Evolutionary conservation across 2,113 vertebrate genomes (phyloP).

Genomic region (Sciurus niger): DNA sequence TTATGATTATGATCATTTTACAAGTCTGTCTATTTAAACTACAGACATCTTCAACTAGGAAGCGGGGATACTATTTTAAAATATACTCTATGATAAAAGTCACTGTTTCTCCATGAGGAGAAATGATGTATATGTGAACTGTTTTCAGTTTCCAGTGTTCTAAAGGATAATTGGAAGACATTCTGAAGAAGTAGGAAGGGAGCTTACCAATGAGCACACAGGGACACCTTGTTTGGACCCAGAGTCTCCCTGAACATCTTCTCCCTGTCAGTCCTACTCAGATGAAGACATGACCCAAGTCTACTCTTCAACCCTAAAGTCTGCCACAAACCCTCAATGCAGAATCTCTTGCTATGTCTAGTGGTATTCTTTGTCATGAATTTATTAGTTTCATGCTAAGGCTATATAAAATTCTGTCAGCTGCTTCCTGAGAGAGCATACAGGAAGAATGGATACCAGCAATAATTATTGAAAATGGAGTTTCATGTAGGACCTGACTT

Average conservation of each 20-base stretch:
- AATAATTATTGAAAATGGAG: constrained; percentile 81
- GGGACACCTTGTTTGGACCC: constrained; percentile 59
- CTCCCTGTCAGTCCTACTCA: constrained; percentile 65
- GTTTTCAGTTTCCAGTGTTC: not conserved
- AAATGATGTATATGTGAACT: not conserved
- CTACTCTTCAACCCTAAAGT: constrained; percentile 77
- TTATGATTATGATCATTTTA: constrained; percentile 67
- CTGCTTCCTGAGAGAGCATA: constrained; percentile 84
- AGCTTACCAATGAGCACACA: not conserved
- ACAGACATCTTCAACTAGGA: constrained; percentile 48
- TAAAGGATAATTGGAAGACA: constrained; percentile 47
- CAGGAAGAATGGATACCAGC: constrained; percentile 66
- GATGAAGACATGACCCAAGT: constrained; percentile 70
- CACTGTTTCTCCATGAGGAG: constrained; percentile 34
- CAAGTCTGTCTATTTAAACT: constrained; percentile 51
- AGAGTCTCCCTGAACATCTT: constrained; percentile 34
- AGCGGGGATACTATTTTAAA: not conserved
- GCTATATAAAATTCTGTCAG: constrained; percentile 83
- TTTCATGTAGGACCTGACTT: constrained; percentile 63
- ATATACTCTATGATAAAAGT: not conserved
- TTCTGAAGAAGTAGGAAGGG: not conserved
- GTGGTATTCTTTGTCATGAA: constrained; percentile 81
- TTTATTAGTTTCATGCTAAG: constrained; percentile 86
- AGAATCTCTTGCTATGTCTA: constrained; percentile 68
- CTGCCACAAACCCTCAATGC: constrained; percentile 69